Percentiles rank a stretch among this genome's conserved stretches.
These are phyloP conservation scores for Rhopilema esculentum DNA, from an alignment of 30 jellyfish, hydroid and myxozoan genomes.

Conservation along the genomic window DNA sequence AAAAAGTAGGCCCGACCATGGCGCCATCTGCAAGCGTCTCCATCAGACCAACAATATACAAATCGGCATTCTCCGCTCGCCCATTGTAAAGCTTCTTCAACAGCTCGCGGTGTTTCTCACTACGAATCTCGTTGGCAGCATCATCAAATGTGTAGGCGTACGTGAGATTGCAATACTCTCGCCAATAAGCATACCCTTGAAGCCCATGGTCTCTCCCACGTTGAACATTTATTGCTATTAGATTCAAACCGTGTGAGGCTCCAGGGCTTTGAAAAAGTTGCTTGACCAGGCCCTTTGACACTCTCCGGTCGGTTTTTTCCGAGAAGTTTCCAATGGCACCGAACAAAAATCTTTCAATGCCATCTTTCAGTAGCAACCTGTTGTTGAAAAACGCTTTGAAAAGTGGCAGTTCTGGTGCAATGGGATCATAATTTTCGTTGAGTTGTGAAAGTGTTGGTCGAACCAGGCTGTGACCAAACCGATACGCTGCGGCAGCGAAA, in stretches of 20 bases:
- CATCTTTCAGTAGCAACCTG: conserved; percentile 49
- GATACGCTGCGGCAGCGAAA: conserved; percentile 87
- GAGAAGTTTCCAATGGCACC: conserved; percentile 86
- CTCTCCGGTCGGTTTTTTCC: conserved; percentile 70
- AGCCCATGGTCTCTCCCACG: conserved; percentile 92
- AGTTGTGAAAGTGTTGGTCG: conserved; percentile 76
- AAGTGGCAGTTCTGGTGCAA: conserved; percentile 74
- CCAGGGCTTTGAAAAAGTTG: conserved; percentile 85
- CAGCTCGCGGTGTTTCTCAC: conserved; percentile 25
- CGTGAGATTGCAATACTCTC: conserved; percentile 62
- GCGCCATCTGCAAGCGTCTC: conserved; percentile 60
- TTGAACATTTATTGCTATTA: conserved; percentile 77
- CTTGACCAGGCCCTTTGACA: conserved; percentile 70
- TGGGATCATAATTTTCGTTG: conserved; percentile 70
- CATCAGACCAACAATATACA: conserved; percentile 77
- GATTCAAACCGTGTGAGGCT: conserved; percentile 69
- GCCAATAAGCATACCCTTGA: conserved; percentile 81
- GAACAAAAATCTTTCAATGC: conserved; percentile 76
- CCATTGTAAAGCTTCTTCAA: conserved; percentile 69
- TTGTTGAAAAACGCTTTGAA: conserved; percentile 69
- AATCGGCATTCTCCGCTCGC: conserved; percentile 63
- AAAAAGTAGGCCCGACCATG: conserved; percentile 78
- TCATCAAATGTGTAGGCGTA: conserved; percentile 55
- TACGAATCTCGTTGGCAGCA: conserved; percentile 49
- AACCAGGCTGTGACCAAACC: conserved; percentile 87